A percentile compares a stretch with the other conserved stretches of the same genome.
phyloP scores from a whole-genome alignment of 2,888 invertebrate species.

The Anarsia innoxiella region DNA sequence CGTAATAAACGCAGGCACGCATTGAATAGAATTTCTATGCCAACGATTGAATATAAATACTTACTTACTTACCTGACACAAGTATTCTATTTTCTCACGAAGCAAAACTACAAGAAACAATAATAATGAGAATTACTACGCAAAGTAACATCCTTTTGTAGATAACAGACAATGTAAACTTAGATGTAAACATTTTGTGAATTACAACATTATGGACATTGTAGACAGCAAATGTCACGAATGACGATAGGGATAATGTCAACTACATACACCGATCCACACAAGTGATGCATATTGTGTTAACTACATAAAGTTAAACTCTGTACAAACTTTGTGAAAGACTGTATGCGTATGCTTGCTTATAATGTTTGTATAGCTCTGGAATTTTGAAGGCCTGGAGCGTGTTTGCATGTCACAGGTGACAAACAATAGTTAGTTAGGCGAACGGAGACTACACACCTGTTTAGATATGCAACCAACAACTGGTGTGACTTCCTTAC shows the following conservation, averaged over 20 bases:
- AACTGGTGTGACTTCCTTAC: constrained; percentile 4
- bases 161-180: constrained; percentile 34
- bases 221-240: constrained; percentile 32
- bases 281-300: neutral
- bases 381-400: constrained; percentile 40
- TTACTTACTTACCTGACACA: no score
- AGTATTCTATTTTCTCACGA: no score
- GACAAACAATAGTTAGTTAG: constrained; percentile 39
- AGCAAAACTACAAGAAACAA: no score
- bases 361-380: constrained; percentile 31
- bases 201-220: constrained; percentile 24
- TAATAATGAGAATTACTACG: no score
- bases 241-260: constrained; percentile 30
- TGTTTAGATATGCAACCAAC: constrained; percentile 20
- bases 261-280: constrained; percentile 16
- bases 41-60: no score
- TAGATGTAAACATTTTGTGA: no score
- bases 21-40: no score
- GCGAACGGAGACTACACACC: constrained; percentile 20
- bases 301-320: constrained; percentile 15
- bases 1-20: no score
- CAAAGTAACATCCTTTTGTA: no score
- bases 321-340: no score
- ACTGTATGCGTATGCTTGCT: constrained; percentile 36
- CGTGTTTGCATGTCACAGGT: constrained; percentile 51